A percentile compares a stretch with the other conserved stretches of the same genome.
These are phyloP conservation scores for Xiphias gladius DNA, from an alignment of 2,113 vertebrate genomes.

Conservation along the genomic window DNA sequence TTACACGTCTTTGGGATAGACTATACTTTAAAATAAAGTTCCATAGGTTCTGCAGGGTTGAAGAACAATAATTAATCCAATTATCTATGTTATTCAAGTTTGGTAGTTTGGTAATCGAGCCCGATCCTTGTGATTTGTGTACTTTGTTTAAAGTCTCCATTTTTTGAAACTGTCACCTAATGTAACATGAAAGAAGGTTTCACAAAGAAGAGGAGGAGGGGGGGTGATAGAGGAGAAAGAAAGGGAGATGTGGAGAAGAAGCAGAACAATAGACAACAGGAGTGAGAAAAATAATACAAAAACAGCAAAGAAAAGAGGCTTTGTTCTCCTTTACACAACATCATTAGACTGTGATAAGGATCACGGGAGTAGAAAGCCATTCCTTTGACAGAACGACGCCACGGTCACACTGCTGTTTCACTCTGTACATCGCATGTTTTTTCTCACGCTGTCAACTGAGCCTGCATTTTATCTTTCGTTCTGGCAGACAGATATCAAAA, in stretches of 20 bases:
- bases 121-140: neutral
- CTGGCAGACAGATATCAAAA: slow-evolving; percentile 10
- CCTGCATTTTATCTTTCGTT: neutral
- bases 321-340: slow-evolving; percentile 2
- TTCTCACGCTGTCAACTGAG: neutral
- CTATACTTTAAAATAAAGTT: neutral
- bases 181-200: fast-evolving
- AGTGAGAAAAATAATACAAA: neutral
- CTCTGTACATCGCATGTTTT: neutral
- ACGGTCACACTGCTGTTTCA: neutral
- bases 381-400: slow-evolving; percentile 10
- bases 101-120: no score
- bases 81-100: slow-evolving; percentile 38
- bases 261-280: neutral
- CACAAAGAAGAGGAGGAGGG: neutral
- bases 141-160: neutral
- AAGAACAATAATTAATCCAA: slow-evolving; percentile 29
- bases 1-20: neutral
- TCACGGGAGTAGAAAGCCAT: neutral
- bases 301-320: neutral
- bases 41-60: slow-evolving; percentile 3
- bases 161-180: neutral
- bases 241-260: neutral
- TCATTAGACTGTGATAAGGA: slow-evolving; percentile 15
- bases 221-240: no score